Percentiles rank a stretch among this genome's conserved stretches.
These are phyloP conservation scores for Lycia hirtaria DNA, from an alignment of 2,888 invertebrate genomes.

Conservation along the genomic window DNA sequence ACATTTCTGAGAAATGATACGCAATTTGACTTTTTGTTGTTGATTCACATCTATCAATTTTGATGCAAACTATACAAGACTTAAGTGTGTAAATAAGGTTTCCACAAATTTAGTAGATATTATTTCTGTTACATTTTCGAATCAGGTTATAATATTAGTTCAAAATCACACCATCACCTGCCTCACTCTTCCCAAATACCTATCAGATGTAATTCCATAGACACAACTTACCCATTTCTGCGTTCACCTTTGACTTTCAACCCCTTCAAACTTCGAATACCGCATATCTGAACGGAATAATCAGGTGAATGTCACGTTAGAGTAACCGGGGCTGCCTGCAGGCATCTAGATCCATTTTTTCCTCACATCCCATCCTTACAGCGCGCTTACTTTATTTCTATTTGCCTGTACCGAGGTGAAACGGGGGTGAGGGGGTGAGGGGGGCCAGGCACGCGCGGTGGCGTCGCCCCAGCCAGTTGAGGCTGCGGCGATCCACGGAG, in stretches of 20 bases:
- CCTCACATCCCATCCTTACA: conserved; percentile 76
- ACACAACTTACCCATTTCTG: background rate
- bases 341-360: conserved; percentile 72
- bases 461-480: conserved; percentile 82
- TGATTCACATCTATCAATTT: too few relatives aligned
- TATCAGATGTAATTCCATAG: background rate
- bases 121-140: too few relatives aligned
- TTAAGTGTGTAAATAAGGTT: too few relatives aligned
- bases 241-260: conserved; percentile 17
- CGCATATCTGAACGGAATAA: conserved; percentile 10
- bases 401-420: conserved; percentile 80
- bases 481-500: conserved; percentile 67
- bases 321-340: conserved; percentile 54
- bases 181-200: background rate
- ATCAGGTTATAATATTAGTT: too few relatives aligned
- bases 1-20: background rate
- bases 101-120: too few relatives aligned
- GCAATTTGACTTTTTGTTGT: background rate
- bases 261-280: conserved; percentile 3
- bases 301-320: conserved; percentile 23
- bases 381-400: conserved; percentile 81
- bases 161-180: background rate
- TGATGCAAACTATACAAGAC: too few relatives aligned
- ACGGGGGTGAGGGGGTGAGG: conserved; percentile 62
- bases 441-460: conserved; percentile 78